Conservation (phyloP, 37 sponge, comb jelly and placozoan genomes). For the Cliona cf. orientalis region DNA sequence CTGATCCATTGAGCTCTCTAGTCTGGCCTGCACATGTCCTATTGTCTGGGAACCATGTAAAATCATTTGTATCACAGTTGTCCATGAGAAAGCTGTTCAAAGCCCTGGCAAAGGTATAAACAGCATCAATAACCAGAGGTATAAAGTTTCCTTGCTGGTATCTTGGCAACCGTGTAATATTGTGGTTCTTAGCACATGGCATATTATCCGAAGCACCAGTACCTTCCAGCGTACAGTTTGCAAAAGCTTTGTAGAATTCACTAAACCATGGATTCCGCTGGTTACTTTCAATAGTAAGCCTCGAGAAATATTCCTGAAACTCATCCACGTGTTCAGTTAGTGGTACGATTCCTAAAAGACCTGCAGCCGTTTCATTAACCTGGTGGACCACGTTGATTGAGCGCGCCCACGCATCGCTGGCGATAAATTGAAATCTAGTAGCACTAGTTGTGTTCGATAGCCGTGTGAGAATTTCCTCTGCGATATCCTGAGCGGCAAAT, state of each 20-base stretch:
- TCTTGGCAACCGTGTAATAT: slow-evolving; percentile 20
- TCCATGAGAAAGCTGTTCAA: slow-evolving; percentile 66
- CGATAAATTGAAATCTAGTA: slow-evolving; percentile 77
- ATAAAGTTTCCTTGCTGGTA: slow-evolving; percentile 69
- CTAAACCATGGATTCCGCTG: slow-evolving; percentile 77
- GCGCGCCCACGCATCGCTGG: slow-evolving; percentile 86
- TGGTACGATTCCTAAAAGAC: slow-evolving; percentile 69
- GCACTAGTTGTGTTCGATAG: background rate
- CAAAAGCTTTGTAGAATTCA: slow-evolving; percentile 57
- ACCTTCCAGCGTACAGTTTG: slow-evolving; percentile 49
- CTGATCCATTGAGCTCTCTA: slow-evolving; percentile 29
- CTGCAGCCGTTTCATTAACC: slow-evolving; percentile 48
- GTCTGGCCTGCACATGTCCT: slow-evolving; percentile 48
- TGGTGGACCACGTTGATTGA: slow-evolving; percentile 37
- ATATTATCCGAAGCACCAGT: background rate
- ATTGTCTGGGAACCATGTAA: slow-evolving; percentile 28
- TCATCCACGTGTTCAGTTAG: slow-evolving; percentile 23
- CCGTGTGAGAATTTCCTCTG: slow-evolving; percentile 11
- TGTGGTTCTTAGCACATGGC: background rate
- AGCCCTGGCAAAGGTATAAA: slow-evolving; percentile 79
- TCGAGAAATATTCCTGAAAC: slow-evolving; percentile 73
- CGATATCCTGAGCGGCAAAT: slow-evolving; percentile 45
- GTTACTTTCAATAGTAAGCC: slow-evolving; percentile 62
- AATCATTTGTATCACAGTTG: slow-evolving; percentile 59
- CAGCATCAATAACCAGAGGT: slow-evolving; percentile 89